Evolutionary conservation across 1,140 invertebrate species (phyloP).

Genomic region (Teleogryllus occipitalis): DNA sequence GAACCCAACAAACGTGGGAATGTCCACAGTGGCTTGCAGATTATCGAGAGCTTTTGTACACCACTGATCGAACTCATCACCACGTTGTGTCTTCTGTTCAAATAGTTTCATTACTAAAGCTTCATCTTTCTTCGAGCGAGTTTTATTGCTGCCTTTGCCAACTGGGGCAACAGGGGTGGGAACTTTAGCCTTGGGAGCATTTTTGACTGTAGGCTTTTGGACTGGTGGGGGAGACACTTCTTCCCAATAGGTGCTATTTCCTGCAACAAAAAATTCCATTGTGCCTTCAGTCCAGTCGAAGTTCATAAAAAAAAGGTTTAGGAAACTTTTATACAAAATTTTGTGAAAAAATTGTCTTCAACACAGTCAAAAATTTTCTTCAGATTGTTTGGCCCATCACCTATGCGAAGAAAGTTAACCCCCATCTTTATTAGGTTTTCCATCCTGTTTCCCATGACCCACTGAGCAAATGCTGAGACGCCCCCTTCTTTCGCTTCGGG

Average conservation of each 20-base stretch:
- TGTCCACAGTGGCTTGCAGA: slow-evolving; percentile 10
- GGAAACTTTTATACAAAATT: too few relatives aligned
- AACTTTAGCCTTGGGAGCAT: neutral
- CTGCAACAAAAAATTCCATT: neutral
- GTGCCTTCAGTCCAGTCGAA: neutral
- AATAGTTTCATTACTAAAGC: slow-evolving; percentile 55
- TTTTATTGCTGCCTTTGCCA: slow-evolving; percentile 22
- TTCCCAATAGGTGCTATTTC: slow-evolving; percentile 37
- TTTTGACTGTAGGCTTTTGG: slow-evolving; percentile 24
- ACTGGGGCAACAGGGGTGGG: slow-evolving; percentile 21
- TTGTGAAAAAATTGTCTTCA: too few relatives aligned
- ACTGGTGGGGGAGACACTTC: slow-evolving; percentile 29
- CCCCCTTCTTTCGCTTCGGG: too few relatives aligned
- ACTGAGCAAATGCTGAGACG: too few relatives aligned
- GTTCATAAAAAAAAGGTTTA: too few relatives aligned
- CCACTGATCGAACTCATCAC: slow-evolving; percentile 80
- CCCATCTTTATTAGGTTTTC: too few relatives aligned
- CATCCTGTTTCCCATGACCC: too few relatives aligned
- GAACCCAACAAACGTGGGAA: slow-evolving; percentile 87
- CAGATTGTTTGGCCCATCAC: too few relatives aligned
- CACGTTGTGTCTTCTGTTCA: slow-evolving; percentile 41
- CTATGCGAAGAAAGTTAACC: too few relatives aligned
- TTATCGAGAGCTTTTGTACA: slow-evolving; percentile 48
- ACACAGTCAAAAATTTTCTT: too few relatives aligned
- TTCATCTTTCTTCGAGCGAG: slow-evolving; percentile 51